phyloP scores from a whole-genome alignment of 2,888 invertebrate species.

The Apodemia hepburni region DNA sequence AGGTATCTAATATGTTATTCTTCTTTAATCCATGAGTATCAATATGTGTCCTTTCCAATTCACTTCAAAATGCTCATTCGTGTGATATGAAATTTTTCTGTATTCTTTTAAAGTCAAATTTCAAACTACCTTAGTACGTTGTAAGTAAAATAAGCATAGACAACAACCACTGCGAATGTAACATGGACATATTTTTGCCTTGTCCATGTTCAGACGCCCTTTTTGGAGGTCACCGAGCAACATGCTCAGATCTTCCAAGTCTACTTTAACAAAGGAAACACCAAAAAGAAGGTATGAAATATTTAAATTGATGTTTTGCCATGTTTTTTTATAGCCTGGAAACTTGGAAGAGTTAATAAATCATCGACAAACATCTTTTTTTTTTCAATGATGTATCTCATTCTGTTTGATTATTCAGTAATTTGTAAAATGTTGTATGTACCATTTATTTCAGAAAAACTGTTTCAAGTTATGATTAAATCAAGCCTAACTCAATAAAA shows the following conservation, averaged over 20 bases:
- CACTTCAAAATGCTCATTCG: no score
- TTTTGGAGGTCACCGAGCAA: neutral
- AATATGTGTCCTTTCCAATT: no score
- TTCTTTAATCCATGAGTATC: no score
- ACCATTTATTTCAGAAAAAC: neutral
- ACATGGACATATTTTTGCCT: neutral
- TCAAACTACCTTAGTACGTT: no score
- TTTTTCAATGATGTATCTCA: neutral
- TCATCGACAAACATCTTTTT: neutral
- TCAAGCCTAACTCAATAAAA: neutral
- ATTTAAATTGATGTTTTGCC: neutral
- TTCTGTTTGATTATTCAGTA: neutral
- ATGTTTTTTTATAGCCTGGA: neutral
- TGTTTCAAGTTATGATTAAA: neutral
- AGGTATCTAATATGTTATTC: no score
- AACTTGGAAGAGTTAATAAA: neutral
- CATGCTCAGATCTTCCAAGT: neutral
- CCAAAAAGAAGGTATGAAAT: neutral
- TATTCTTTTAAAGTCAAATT: no score
- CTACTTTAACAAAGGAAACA: neutral
- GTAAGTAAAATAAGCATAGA: no score
- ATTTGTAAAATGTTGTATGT: neutral
- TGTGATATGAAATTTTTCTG: no score
- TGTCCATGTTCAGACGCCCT: slow-evolving; percentile 5
- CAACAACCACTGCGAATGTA: no score